Base-by-base conservation (phyloP, 2,888 invertebrate genomes). In the Habrosyne pyritoides region DNA sequence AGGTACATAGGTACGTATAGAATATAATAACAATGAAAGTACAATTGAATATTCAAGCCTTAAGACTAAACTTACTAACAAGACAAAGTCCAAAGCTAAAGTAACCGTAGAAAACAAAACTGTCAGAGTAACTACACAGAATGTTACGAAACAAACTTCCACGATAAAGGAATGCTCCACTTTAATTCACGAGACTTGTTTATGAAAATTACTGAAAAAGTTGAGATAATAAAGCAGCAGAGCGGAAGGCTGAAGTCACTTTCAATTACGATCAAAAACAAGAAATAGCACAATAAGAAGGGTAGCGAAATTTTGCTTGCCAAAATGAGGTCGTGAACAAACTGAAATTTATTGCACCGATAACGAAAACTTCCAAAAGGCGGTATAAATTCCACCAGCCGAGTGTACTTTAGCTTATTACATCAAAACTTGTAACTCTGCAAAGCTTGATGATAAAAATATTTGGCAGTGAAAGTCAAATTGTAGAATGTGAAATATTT, bases 311-410 rank as follows among this genome's bases (percentile, higher is more conserved):
- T 66, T 68, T 65, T 57, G 55, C 63, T 64, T 57, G 69, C 63
- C 70, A 71, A 77, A 80, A 81, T 77, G 72, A 77, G 75, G 71
- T 67, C 74, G 67, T 66, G 62, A 53, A 56, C 76, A 84, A 88
- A 88, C 81, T 84, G 75, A 79, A 87, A 91, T 90, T 89, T 89
- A 90, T 87, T 74, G 76, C 80, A 48, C 77, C 79, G 88, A 89
- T 87, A 90, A 86, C 81, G 70, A 71, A 42, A 84, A 87, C 85
- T 87, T 81, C 77, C 81, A 79, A 83, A 79, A 84, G 86, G 83
- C 77, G 83, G 84, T 79, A 83, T 86, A 87, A 86, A 87, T 89
- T 86, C 75, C 64, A 67, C 69, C 61, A 59, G 74, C 60, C 60
- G 73, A 71, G 67, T 71, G 66, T 81, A 81, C 72, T 78, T 74